Evolutionary conservation across 2,113 vertebrate genomes (phyloP).

Genomic region (Scatophagus argus): DNA sequence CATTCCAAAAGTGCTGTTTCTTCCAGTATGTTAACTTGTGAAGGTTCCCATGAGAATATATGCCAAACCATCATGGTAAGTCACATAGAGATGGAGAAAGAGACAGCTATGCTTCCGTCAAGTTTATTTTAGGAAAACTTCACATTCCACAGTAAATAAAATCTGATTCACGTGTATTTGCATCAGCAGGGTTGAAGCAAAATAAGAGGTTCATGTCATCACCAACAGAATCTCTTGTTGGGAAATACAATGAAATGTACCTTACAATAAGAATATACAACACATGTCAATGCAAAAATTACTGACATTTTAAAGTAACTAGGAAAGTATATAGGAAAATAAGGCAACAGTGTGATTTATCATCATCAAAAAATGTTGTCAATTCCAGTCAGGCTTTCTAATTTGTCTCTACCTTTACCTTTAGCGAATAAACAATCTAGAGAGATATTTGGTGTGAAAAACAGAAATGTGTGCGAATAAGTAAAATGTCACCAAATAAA

Average conservation of each 20-base stretch:
- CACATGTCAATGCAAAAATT: no score
- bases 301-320: no score
- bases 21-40: conserved; percentile 44
- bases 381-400: background rate
- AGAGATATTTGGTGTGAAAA: background rate
- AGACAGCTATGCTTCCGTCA: background rate
- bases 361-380: background rate
- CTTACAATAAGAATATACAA: background rate
- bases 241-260: background rate
- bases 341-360: background rate
- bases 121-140: background rate
- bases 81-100: conserved; percentile 20
- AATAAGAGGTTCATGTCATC: background rate
- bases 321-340: no score
- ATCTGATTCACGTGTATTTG: background rate
- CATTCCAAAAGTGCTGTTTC: conserved; percentile 57
- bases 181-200: background rate
- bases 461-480: conserved; percentile 2
- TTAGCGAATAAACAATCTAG: background rate
- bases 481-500: conserved; percentile 28
- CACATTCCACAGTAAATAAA: background rate
- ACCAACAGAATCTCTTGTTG: background rate
- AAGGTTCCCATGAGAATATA: conserved; percentile 44
- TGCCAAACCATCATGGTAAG: conserved; percentile 33
- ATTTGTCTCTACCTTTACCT: background rate